Percentiles rank a stretch among this genome's conserved stretches.
Conservation (phyloP, 1,140 invertebrate genomes). For the Drosophila pachea region DNA sequence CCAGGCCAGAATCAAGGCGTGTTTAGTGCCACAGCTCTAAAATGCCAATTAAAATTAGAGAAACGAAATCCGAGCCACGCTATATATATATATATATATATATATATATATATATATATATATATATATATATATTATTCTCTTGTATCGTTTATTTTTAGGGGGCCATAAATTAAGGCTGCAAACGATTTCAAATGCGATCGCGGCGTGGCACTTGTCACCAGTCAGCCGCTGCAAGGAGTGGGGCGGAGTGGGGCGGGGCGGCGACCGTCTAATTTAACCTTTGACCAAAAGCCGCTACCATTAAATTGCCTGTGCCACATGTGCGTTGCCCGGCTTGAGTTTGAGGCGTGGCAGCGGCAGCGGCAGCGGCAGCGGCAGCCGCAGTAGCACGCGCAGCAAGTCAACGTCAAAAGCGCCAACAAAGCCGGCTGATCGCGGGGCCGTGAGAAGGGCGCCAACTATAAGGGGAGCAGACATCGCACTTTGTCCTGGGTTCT, state of each 20-base stretch:
- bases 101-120: constrained; percentile 28
- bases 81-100: constrained; percentile 24
- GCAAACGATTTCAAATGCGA: constrained; percentile 57
- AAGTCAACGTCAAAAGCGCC: constrained; percentile 39
- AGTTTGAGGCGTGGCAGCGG: constrained; percentile 30
- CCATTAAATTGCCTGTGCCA: constrained; percentile 40
- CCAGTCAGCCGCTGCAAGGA: constrained; percentile 29
- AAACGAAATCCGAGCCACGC: constrained; percentile 47
- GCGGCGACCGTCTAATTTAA: constrained; percentile 61
- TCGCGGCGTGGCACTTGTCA: constrained; percentile 68
- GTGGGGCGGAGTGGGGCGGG: neutral
- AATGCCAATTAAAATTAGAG: constrained; percentile 67
- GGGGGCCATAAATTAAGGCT: constrained; percentile 63
- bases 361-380: constrained; percentile 13
- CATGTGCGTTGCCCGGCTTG: constrained; percentile 53
- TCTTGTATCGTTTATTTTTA: constrained; percentile 42
- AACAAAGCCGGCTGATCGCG: constrained; percentile 1
- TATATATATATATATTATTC: constrained; percentile 5
- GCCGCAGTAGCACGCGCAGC: constrained; percentile 56
- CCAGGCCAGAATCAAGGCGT: constrained; percentile 58
- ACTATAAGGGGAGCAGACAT: constrained; percentile 6
- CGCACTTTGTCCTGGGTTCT: constrained; percentile 35
- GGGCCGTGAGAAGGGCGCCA: neutral
- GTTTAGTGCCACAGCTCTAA: constrained; percentile 37
- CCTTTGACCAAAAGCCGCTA: constrained; percentile 75